Base-by-base conservation (phyloP, 2,113 vertebrate genomes). In the Cathartes aura region DNA sequence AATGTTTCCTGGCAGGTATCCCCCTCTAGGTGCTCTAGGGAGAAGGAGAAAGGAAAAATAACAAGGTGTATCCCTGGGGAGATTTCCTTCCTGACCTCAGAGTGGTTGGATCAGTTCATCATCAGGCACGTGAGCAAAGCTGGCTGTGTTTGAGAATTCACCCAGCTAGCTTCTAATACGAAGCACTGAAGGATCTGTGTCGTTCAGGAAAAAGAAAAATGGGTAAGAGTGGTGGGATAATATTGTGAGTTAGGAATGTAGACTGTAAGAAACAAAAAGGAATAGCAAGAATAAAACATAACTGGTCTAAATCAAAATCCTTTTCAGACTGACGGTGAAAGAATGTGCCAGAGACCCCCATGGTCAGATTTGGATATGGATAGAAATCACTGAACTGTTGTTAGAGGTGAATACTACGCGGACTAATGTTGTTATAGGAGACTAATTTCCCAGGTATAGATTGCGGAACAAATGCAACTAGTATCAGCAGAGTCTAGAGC, bases 21-120 rank as follows among this genome's bases (percentile, higher is more conserved):
- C 59, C 64, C 48, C 50, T 68, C 87, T 53, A 15, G 89, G 80
- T 80, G 81, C 84, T 93, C 87, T 50, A 16, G 93, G 81, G 93
- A 94, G 78, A 88, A 52, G 58, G 87, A 66, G 93, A 93, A 89
- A 91, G 84, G 78, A 87, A 84, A 93, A 95, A 95, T 84, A 95
- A 94, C 84, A 82, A 96, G 87, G 93, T 80, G 79, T 34, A 17
- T 91, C 89, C 84, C 89, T 36, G 78, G 94, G 87, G 96, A 96
- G 87, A 23, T 73, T 95, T 72, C 64, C 83, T 73, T n/a, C 34
- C 84, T 95, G 96, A 87, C 87, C 95, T 38, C 70, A 0, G 24
- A 45, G 72, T 42, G 88, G 29, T 90, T 56, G 84, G 91, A 71
- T 94, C 94, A 79, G 94, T 91, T 96, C 89, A 82, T 91, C 95